Evolutionary conservation across 2,113 vertebrate species (phyloP).

Genomic region (Cheilinus undulatus): DNA sequence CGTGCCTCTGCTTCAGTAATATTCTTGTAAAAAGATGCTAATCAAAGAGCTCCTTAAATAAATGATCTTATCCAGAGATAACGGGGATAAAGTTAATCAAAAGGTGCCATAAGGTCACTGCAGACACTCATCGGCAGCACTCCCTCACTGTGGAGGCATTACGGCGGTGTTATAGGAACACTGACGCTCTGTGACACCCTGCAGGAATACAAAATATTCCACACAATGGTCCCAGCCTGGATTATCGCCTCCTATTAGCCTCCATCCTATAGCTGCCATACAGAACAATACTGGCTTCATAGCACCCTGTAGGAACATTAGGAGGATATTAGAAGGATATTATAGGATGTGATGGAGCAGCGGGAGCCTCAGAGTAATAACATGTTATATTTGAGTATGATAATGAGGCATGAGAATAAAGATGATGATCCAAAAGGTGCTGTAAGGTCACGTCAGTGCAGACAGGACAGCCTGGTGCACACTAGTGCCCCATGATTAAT

Average conservation of each 20-base stretch:
- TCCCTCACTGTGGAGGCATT: constrained; percentile 8
- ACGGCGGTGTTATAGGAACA: constrained; percentile 1
- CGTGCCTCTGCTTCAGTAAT: no score
- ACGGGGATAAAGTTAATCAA: constrained; percentile 1
- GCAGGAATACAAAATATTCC: constrained; percentile 22
- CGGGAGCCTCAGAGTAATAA: not conserved
- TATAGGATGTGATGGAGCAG: constrained; percentile 2
- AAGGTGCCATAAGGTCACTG: constrained; percentile 43
- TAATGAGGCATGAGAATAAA: constrained; percentile 20
- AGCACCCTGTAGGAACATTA: constrained; percentile 31
- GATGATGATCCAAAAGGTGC: constrained; percentile 37
- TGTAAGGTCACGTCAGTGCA: constrained; percentile 50
- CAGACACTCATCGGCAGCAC: constrained; percentile 32
- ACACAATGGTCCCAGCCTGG: constrained; percentile 13
- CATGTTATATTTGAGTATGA: not conserved
- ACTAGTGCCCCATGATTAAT: no score
- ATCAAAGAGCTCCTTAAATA: not conserved
- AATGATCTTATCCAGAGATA: no score
- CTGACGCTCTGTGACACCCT: constrained; percentile 4
- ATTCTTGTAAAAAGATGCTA: not conserved
- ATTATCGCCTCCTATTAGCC: constrained; percentile 13
- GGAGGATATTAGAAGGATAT: constrained; percentile 1
- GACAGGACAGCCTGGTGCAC: not conserved
- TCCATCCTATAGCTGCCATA: constrained; percentile 11
- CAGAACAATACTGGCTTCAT: constrained; percentile 20